Evolutionary conservation across 2,888 invertebrate species (phyloP), one percentile per base, ranked within the genome.

Genomic region (Metalampra italica): DNA sequence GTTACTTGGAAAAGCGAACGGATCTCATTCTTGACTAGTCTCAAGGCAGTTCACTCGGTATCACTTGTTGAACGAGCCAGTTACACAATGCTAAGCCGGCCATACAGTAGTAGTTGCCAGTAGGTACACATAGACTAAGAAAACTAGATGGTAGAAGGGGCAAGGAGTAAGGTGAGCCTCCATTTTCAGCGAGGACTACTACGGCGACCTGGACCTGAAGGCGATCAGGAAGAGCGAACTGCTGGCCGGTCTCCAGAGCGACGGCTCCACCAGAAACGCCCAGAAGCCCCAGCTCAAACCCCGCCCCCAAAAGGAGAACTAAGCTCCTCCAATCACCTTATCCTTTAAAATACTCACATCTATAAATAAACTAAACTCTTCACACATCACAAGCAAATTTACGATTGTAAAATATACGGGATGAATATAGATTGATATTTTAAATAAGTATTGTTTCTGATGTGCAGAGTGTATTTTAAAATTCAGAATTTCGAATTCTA

Each of bases 181-280:
- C 82, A 78, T 85, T 87, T 93, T 92, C 95, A 97, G 97, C 92
- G 97, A 97, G 93, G 97, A 97, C 94, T 97, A 97, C 93, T 97
- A 97, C 80, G 97, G 97, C 66, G 97, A 97, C 89, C 90, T 97
- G 93, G 97, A 97, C 90, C 91, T 97, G 92, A 97, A 97, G 94
- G 93, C 94, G 90, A 96, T 97, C 93, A 94, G 96, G 90, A 97
- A 97, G 93, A 96, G 96, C 90, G 97, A 97, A 90, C 93, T 96
- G 69, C 92, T 96, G 78, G 92, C 95, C 71, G 96, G 96, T 69
- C 91, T 95, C 71, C 91, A 92, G 71, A 90, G 90, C 77, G 90
- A 91, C 67, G 91, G 92, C 67, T 90, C 91, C 66, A 63, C 80
- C 66, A 78, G 78, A 70, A 52, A 62, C 59, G 71, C 72, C 65